Base-by-base conservation (phyloP, 2,797 vertebrate genomes). In the Acipenser ruthenus region DNA sequence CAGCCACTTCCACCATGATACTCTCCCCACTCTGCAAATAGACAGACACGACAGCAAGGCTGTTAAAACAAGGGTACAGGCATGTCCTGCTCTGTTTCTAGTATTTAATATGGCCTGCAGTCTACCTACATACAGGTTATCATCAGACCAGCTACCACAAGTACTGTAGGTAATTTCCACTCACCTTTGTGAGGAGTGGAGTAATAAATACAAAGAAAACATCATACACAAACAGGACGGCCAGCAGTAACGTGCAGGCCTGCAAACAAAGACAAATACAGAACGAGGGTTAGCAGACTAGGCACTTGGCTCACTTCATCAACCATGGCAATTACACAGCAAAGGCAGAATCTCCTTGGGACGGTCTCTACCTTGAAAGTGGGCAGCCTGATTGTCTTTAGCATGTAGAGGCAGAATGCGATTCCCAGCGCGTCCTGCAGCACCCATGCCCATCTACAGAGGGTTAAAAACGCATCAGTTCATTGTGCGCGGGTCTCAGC, bases 141-240 rank as follows among this genome's bases (percentile, higher is more conserved):
- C 4, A 12, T 5, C 6, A 69, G 8, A 8, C 56, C n/a, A 75
- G 61, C 50, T 10, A 49, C 60, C 18, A 53, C 7, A 0, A 47
- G 2, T 58, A 50, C 62, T 71, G 4, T 0, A 8, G 0, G 37
- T 62, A 0, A 63, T 3, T 0, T 6, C 1, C 9, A 69, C 86
- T 1, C 82, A 98, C 96, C 91, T 91, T 92, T 66, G 96, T 99
- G 48, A 99, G 78, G 74, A 88, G 92, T 7, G 97, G 96, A 0
- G 95, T 98, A 71, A 99, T 86, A 78, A 99, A 99, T 67, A 99
- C 95, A 7, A 99, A 98, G 86, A 99, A 99, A 59, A 98, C 87
- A 8, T 99, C 96, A 0, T 99, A 99, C 65, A 97, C 76, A 67
- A 99, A 98, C 37, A 98, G 90, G 71, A 95, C 92, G 6, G 89